Evolutionary conservation across 2,113 vertebrate genomes (phyloP), one percentile per base, ranked within the genome.

Genomic region (Serinus canaria): DNA sequence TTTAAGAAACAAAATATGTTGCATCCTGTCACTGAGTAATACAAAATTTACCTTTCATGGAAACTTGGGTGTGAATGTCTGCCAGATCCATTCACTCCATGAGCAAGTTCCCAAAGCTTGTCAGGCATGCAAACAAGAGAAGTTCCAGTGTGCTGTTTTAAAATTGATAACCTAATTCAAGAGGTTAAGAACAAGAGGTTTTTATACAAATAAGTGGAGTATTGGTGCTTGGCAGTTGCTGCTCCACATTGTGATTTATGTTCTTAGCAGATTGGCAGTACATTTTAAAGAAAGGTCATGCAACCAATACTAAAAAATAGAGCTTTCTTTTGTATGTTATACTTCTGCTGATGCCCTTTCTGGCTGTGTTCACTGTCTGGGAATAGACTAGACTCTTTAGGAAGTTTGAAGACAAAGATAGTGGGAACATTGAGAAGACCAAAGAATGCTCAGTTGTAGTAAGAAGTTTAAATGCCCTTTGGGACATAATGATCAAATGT

Each of bases 321-420:
- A 44, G 13, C 27, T 56, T 83, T 30, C 16, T 69, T 90, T 22
- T 1, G 1, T 31, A 2, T 0, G 0, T 81, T 77, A 2, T 14
- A n/a, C 63, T 83, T 80, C 68, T 4, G 5, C n/a, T 33, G 12
- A 25, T 89, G 44, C 41, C 23, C 16, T 74, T 49, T 56, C 31
- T 72, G 59, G 16, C 64, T 73, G 19, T 39, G 28, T 70, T 81
- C 3, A 0, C 49, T 79, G 24, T 62, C 28, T 87, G 59, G 53
- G 52, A 63, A 24, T 69, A 60, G 27, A 37, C 56, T 12, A 30
- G 24, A 15, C 47, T 68, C 7, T 63, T 87, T 70, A 52, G 39
- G 33, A 79, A 73, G 30, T 44, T 80, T 49, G 28, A 53, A 69
- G 46, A 27, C 20, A 37, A 23, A 70, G 30, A 13, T 31, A 35